Conservation (phyloP, 2,888 invertebrate species). For the Abscondita cerata region DNA sequence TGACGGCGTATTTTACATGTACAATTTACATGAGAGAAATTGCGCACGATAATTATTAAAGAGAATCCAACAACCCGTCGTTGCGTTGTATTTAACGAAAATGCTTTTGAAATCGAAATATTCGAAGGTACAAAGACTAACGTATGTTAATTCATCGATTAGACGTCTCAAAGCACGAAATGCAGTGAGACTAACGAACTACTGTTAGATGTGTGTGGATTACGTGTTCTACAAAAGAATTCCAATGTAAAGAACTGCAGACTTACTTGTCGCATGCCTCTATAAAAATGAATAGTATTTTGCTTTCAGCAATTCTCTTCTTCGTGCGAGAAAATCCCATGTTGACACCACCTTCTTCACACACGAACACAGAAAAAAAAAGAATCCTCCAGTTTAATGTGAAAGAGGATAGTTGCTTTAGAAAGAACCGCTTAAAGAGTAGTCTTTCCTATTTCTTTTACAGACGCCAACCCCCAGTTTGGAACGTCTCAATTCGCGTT, state of each 20-base stretch:
- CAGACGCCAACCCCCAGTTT: constrained; percentile 36
- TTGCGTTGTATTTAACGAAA: too few relatives aligned
- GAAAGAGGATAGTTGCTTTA: constrained; percentile 48
- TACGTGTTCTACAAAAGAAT: constrained; percentile 44
- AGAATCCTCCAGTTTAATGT: constrained; percentile 47
- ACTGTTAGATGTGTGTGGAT: constrained; percentile 38
- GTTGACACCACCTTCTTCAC: constrained; percentile 54
- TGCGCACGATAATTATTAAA: too few relatives aligned
- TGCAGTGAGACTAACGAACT: constrained; percentile 45
- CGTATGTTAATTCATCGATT: constrained; percentile 38
- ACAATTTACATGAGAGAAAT: too few relatives aligned
- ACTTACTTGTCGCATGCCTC: constrained; percentile 37
- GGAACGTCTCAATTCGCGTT: constrained; percentile 49
- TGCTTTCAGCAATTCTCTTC: constrained; percentile 38
- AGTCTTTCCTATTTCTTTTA: constrained; percentile 37
- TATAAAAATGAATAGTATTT: constrained; percentile 52
- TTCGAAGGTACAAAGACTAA: too few relatives aligned
- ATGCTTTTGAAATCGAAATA: too few relatives aligned
- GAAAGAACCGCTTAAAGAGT: constrained; percentile 44
- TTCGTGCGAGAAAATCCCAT: constrained; percentile 49
- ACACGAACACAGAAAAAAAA: constrained; percentile 51
- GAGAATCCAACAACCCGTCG: too few relatives aligned
- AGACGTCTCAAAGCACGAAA: constrained; percentile 41
- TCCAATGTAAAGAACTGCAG: constrained; percentile 40
- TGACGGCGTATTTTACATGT: too few relatives aligned